Percentiles rank a stretch among this genome's conserved stretches.
Evolutionary conservation across 2,113 vertebrate species (phyloP).

Genomic region (Oreochromis aureus): DNA sequence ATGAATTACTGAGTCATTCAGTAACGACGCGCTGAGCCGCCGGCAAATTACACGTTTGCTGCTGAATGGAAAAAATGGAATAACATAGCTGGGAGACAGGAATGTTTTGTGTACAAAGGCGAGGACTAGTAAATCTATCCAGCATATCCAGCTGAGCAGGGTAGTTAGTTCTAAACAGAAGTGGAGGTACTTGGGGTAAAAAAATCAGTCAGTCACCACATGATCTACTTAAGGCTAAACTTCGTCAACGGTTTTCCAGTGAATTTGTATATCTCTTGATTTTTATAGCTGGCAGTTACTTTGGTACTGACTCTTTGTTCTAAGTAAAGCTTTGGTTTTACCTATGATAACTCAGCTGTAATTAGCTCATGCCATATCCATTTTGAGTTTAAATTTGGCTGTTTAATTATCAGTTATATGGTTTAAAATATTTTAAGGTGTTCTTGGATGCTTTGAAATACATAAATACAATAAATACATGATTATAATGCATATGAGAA

Average conservation of each 20-base stretch:
- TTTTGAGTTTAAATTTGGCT: neutral
- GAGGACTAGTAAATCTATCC: neutral
- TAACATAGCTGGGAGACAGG: neutral
- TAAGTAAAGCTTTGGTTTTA: neutral
- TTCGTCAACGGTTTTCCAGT: neutral
- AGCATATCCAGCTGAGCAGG: neutral
- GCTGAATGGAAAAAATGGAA: neutral
- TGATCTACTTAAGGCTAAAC: neutral
- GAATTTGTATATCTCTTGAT: neutral
- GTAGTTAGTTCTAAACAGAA: neutral
- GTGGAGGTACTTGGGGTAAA: neutral
- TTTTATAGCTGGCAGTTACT: neutral
- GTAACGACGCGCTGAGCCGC: neutral
- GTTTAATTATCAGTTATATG: neutral
- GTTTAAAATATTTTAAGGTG: neutral
- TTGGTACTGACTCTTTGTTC: neutral
- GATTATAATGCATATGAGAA: neutral
- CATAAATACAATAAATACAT: neutral
- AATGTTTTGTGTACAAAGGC: neutral
- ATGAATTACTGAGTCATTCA: neutral
- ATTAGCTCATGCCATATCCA: neutral
- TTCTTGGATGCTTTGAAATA: neutral
- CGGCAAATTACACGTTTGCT: neutral
- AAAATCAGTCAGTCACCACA: neutral
- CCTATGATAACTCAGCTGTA: neutral